Conservation (phyloP, 2,113 vertebrate species). For the Castor canadensis region DNA sequence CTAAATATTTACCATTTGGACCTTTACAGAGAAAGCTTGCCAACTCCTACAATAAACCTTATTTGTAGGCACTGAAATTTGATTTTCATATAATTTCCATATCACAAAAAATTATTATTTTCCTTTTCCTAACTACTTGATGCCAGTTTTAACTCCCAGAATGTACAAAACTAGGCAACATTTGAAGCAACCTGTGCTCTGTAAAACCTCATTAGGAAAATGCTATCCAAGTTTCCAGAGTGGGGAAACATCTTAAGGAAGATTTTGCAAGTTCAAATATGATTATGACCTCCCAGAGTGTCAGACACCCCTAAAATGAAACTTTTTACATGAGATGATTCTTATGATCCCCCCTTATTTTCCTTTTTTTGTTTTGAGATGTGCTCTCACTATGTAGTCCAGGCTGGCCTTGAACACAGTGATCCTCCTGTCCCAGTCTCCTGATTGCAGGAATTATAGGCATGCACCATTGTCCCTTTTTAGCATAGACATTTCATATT, state of each 20-base stretch:
- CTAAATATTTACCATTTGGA: not conserved
- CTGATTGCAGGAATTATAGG: not conserved
- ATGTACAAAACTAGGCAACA: not conserved
- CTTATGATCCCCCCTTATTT: not conserved
- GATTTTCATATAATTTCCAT: slow-evolving; percentile 12
- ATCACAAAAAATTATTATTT: not conserved
- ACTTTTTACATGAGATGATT: not conserved
- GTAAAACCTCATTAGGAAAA: not conserved
- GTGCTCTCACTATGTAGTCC: not conserved
- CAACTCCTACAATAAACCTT: not conserved
- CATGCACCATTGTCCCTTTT: not conserved
- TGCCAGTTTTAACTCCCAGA: not conserved
- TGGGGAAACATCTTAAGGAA: not conserved
- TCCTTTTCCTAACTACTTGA: not conserved
- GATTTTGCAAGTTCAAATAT: not conserved
- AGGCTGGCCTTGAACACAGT: not conserved
- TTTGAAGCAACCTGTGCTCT: not conserved
- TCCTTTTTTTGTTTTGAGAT: not conserved
- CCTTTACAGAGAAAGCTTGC: slow-evolving; percentile 12
- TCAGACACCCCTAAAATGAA: no score
- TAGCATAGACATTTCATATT: not conserved
- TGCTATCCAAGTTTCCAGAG: not conserved
- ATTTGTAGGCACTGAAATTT: not conserved
- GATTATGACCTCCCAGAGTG: not conserved
- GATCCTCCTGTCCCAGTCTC: not conserved